phyloP scores from a whole-genome alignment of 2,888 invertebrate genomes.

The Leptopilina syphax region DNA sequence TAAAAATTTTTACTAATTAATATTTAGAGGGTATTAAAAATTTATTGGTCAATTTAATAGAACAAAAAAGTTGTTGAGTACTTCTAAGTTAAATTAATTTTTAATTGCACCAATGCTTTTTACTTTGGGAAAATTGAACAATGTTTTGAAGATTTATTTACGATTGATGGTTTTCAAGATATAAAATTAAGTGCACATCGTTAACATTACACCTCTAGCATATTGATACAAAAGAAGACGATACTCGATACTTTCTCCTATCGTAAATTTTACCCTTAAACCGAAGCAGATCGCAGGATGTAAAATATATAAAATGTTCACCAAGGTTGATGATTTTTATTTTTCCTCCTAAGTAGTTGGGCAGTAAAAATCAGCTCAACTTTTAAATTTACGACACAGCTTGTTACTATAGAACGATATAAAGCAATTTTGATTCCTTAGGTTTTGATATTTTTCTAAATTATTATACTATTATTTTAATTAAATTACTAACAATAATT shows the following conservation, averaged over 20 bases:
- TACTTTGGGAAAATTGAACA: neutral
- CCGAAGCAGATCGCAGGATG: neutral
- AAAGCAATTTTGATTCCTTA: neutral
- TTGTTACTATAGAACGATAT: neutral
- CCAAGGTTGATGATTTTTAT: slow-evolving; percentile 18
- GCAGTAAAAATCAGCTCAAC: slow-evolving; percentile 18
- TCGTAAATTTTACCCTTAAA: slow-evolving; percentile 16
- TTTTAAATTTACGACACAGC: slow-evolving; percentile 13
- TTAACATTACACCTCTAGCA: slow-evolving; percentile 30
- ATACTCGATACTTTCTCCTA: slow-evolving; percentile 8
- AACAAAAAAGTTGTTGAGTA: too few species aligned
- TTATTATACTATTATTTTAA: too few species aligned
- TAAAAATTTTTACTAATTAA: too few species aligned
- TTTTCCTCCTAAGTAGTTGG: neutral
- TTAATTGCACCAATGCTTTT: neutral
- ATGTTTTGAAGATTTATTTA: neutral
- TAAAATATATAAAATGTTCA: slow-evolving; percentile 24
- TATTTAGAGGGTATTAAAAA: too few species aligned
- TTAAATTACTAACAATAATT: too few species aligned
- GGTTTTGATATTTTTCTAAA: too few species aligned
- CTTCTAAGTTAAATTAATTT: neutral
- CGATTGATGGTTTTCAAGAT: neutral
- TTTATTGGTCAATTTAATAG: too few species aligned
- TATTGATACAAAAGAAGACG: slow-evolving; percentile 18
- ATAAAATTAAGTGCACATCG: slow-evolving; percentile 12